Base-by-base conservation (phyloP, 2,888 invertebrate genomes). In the Cosmia trapezina region DNA sequence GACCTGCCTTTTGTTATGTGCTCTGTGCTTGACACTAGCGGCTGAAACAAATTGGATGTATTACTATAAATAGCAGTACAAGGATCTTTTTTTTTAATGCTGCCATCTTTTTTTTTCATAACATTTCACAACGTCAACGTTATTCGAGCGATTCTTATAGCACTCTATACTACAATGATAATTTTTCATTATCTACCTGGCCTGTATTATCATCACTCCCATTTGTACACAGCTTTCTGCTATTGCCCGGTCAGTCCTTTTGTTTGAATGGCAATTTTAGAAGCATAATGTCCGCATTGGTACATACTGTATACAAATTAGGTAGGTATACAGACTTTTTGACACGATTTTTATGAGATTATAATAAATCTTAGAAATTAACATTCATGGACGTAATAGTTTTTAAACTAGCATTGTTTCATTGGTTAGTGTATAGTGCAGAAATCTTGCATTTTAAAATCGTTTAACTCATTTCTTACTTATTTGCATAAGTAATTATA, bases 1-100 rank as follows among this genome's bases (percentile, higher is more conserved):
- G 96, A 95, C 45, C 87, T 89, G 2, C 96, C 96, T 90, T 97
- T 97, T 57, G 96, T 96, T 53, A 96, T 95, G 56, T 95, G 91
- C 71, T 95, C 95, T 1, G 89, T 92, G 78, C 96, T 96, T 28
- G 95, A 93, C 41, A 97, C 86, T 37, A 97, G 63, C 57, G 93
- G 93, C 96, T 97, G 89, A 56, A 91, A 93, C 62, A 73, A 77
- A 22, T 7, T 1, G 37, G n/a, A 22, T 3, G 45, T 6, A 47
- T 63, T 51, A 51, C 0, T 54, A 17, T 28, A 28, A 28, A 28
- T 28, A 28, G 28, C 28, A 28, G 3, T 2, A 28, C 28, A 28
- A 28, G 28, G 28, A 28, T 28, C 28, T 28, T 28, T 28, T 28
- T n/a, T n/a, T n/a, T n/a, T n/a, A 4, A 33, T 4, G 33, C 33